phyloP scores from a whole-genome alignment of 2,797 vertebrate species.

The Lithobates sylvaticus region DNA sequence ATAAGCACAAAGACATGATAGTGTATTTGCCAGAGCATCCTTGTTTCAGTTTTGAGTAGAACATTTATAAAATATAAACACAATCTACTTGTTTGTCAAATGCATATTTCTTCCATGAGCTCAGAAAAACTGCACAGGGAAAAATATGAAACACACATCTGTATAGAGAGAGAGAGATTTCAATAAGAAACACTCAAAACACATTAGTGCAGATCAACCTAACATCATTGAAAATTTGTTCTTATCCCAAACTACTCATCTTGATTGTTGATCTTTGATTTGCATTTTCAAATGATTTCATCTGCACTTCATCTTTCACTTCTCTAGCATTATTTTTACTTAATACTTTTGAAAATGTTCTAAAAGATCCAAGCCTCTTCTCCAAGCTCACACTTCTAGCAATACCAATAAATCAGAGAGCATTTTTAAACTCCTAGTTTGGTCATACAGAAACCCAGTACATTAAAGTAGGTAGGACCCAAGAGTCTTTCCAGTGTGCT shows the following conservation, averaged over 20 bases:
- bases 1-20: conserved; percentile 50
- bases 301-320: neutral
- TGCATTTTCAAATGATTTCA: neutral
- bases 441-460: no score
- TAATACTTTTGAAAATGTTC: neutral
- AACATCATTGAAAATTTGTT: neutral
- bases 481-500: no score
- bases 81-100: neutral
- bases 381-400: no score
- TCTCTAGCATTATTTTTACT: conserved; percentile 3
- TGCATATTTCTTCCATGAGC: neutral
- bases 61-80: conserved; percentile 39
- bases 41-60: conserved; percentile 31
- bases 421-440: no score
- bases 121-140: neutral
- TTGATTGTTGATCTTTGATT: neutral
- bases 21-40: conserved; percentile 30
- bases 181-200: neutral
- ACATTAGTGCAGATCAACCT: neutral
- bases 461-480: no score
- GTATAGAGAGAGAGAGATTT: neutral
- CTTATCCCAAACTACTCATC: conserved; percentile 11
- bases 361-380: neutral
- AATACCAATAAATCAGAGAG: no score
- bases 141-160: neutral